Evolutionary conservation across 2,888 invertebrate species (phyloP).

Genomic region (Nephrocerus scutellatus): DNA sequence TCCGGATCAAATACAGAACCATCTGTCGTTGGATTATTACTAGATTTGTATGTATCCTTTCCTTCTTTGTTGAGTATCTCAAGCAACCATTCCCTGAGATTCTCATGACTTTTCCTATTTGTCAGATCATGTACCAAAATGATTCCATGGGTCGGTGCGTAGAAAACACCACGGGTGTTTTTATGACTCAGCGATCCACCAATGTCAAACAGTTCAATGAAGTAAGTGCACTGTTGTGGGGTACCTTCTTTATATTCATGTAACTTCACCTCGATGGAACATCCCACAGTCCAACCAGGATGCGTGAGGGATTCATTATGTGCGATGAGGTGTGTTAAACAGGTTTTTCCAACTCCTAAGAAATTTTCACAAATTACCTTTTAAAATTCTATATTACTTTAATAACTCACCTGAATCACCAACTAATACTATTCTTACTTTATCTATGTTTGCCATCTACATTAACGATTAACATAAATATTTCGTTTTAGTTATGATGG

Average conservation of each 20-base stretch:
- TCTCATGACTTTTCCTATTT: slow-evolving; percentile 91
- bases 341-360: slow-evolving; percentile 92
- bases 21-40: slow-evolving; percentile 32
- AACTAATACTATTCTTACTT: slow-evolving; percentile 83
- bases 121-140: slow-evolving; percentile 95
- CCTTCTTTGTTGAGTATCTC: slow-evolving; percentile 78
- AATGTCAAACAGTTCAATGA: slow-evolving; percentile 95
- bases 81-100: slow-evolving; percentile 86
- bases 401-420: slow-evolving; percentile 74
- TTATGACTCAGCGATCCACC: slow-evolving; percentile 91
- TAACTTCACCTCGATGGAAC: slow-evolving; percentile 89
- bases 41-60: slow-evolving; percentile 40
- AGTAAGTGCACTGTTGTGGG: slow-evolving; percentile 81
- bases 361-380: slow-evolving; percentile 1
- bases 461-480: not conserved
- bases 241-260: slow-evolving; percentile 94
- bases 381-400: not conserved
- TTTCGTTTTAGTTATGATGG: not conserved
- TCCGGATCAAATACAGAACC: slow-evolving; percentile 63
- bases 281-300: slow-evolving; percentile 94
- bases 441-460: slow-evolving; percentile 73
- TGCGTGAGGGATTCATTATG: slow-evolving; percentile 77
- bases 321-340: slow-evolving; percentile 84
- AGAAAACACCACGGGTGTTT: slow-evolving; percentile 90
- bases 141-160: slow-evolving; percentile 89